phyloP scores from a whole-genome alignment of 2,113 vertebrate species.

The Dolichallabes microphthalmus region DNA sequence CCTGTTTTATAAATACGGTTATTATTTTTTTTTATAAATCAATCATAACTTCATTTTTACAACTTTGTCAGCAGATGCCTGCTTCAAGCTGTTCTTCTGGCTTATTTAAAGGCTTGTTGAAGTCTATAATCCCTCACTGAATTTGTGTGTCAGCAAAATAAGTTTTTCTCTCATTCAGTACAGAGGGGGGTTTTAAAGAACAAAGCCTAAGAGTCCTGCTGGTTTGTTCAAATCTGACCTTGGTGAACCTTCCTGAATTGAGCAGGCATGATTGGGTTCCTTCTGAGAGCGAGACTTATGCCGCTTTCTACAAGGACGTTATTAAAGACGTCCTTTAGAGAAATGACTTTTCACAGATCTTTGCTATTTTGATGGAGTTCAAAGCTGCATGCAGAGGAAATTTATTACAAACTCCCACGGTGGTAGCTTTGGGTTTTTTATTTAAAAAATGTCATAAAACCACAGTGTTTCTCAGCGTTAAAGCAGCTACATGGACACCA shows the following conservation, averaged over 20 bases:
- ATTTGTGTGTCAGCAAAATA: background rate
- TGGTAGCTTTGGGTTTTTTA: constrained; percentile 39
- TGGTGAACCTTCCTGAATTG: background rate
- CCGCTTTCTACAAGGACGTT: constrained; percentile 25
- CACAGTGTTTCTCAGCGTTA: constrained; percentile 43
- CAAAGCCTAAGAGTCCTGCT: constrained; percentile 6
- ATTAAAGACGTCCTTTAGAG: constrained; percentile 47
- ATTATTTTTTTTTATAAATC: background rate
- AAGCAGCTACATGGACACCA: background rate
- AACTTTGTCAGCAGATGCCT: background rate
- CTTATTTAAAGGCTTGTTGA: background rate
- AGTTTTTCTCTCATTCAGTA: background rate
- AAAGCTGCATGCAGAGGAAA: constrained; percentile 50
- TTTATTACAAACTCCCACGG: constrained; percentile 54
- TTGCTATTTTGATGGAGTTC: constrained; percentile 38
- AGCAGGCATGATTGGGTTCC: background rate
- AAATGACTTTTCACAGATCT: constrained; percentile 41
- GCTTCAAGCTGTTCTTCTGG: background rate
- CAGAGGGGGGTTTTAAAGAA: background rate
- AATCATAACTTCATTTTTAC: background rate
- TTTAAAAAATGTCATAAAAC: constrained; percentile 48
- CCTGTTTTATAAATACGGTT: background rate
- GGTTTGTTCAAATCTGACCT: constrained; percentile 22
- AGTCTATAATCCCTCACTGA: background rate
- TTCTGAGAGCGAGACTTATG: constrained; percentile 23